Base-by-base conservation (phyloP, 2,888 invertebrate species). In the Melanostoma scalare region DNA sequence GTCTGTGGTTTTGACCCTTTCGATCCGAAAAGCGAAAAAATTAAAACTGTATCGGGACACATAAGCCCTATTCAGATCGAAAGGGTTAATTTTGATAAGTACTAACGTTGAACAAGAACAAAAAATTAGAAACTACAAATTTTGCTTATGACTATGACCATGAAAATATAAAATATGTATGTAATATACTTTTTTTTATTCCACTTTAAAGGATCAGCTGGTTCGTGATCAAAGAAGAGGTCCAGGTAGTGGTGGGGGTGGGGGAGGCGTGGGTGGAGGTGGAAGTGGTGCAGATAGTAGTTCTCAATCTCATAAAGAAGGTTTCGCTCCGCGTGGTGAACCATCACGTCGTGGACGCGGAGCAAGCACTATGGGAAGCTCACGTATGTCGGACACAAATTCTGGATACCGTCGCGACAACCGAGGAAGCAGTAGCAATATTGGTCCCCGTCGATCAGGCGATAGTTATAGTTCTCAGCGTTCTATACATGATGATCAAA, bases 341-440 rank as follows among this genome's bases (percentile, higher is more conserved):
- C 97, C 97, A 0, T 97, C 97, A 1, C 93, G 97, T 63, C 94
- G 97, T 75, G 97, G 97, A 4, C 93, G 97, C 80, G 96, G 95
- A 10, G 93, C 93, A 2, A 89, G 92, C 75, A 93, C 92, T 74
- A 89, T 93, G 65, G 92, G 93, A 9, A 88, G 92, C 77, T 75
- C 87, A 40, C 76, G 86, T 40, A 77, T 85, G 30, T 72, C 85
- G n/a, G 87, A 88, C 10, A 87, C 89, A 3, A 91, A 93, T 71
- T 92, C 94, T 36, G 50, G 86, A 33, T 79, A 86, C 46, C 86
- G 86, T 20, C 78, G 86, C 8, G 85, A 85, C 36, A 84, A 80
- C 10, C 75, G 86, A 35, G 69, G 73, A 33, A 74, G 65, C 55
- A 85, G 67, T 93, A 93, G 93, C 86, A 92, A 95, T 86, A 94